These are phyloP conservation scores for Lasioglossum zephyrum DNA, from an alignment of 2,888 invertebrate genomes.

Conservation along the genomic window DNA sequence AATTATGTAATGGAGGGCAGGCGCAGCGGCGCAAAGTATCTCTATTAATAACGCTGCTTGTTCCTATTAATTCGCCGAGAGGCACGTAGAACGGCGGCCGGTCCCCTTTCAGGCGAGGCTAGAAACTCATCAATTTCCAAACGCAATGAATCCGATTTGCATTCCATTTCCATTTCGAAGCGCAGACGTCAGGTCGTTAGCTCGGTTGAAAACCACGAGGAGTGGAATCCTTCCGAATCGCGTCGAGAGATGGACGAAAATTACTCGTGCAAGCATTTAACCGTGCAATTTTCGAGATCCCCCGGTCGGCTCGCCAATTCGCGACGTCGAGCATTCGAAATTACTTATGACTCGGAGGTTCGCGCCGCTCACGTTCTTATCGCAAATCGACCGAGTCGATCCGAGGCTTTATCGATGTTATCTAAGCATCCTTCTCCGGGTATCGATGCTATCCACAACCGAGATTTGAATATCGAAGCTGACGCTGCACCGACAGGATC, in stretches of 20 bases:
- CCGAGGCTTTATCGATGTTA: neutral
- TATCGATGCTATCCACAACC: neutral
- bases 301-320: neutral
- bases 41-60: constrained; percentile 20
- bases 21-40: constrained; percentile 1
- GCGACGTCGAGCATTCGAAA: neutral
- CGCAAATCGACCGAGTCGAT: neutral
- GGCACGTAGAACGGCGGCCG: neutral
- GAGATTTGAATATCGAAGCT: constrained; percentile 45
- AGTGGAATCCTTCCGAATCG: constrained; percentile 35
- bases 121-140: constrained; percentile 48
- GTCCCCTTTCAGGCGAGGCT: constrained; percentile 34
- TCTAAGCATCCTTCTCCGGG: neutral
- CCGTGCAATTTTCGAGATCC: constrained; percentile 55
- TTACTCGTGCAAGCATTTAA: constrained; percentile 45
- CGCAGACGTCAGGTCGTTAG: constrained; percentile 42
- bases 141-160: constrained; percentile 61
- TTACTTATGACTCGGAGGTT: neutral
- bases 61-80: constrained; percentile 20
- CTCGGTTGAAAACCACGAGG: constrained; percentile 38
- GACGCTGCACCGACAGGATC: constrained; percentile 35
- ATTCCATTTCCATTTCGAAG: constrained; percentile 52
- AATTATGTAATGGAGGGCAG: constrained; percentile 10
- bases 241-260: constrained; percentile 42
- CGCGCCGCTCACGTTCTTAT: neutral